Evolutionary conservation across 2,113 vertebrate species (phyloP), one percentile per base, ranked within the genome.

Genomic region (Neoarius graeffei): DNA sequence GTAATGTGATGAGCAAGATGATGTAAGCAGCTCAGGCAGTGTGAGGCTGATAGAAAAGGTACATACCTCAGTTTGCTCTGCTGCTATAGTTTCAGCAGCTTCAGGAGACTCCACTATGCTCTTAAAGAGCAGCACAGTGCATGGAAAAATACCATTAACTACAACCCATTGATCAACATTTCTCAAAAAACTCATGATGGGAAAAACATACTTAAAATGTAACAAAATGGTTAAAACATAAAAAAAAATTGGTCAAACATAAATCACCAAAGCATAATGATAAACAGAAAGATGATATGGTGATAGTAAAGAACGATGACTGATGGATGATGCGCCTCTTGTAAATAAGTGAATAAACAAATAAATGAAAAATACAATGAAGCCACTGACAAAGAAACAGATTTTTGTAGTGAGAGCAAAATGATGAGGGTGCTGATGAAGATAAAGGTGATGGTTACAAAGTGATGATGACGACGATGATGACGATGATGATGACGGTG

Each of bases 51-150:
- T 62, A 20, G 60, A 76, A 54, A 62, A 88, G 0, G 50, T 27
- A 94, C 88, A 77, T 93, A 95, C 95, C 94, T 96, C 91, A 0
- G 91, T 77, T 84, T 76, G 91, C 86, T 93, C 93, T 80, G 87
- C 92, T 90, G 93, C 93, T 86, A 94, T 91, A 91, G 88, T 86
- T 88, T 91, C 95, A 89, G 93, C 69, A 89, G 91, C 87, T 64
- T 93, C 92, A 64, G 93, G 90, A 86, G 93, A 92, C 79, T 91
- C 92, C 91, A 91, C 85, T 87, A 87, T 71, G 83, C 80, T 91
- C 91, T 92, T 88, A 84, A 92, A 73, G 62, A 89, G 87, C 82
- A 86, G 85, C 81, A 88, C 66, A 89, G 83, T 81, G 59, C 60
- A 90, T 54, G 87, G 67, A 56, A 86, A 73, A 73, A 81, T 42